Percentiles rank a stretch among this genome's conserved stretches.
These are phyloP conservation scores for Sparidentex hasta DNA, from an alignment of 2,797 vertebrate genomes.

Conservation along the genomic window DNA sequence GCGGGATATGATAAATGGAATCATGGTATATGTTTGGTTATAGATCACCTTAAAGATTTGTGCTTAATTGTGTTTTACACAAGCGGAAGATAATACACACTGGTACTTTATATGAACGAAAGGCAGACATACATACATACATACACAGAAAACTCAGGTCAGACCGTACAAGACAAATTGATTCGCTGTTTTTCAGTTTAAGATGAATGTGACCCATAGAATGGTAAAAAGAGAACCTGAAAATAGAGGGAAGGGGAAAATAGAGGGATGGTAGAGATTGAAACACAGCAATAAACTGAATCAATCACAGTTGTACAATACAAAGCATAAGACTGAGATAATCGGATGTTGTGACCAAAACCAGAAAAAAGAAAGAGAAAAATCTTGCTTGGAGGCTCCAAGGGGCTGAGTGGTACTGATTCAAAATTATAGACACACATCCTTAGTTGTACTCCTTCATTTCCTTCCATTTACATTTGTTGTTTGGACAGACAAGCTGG, in stretches of 20 bases:
- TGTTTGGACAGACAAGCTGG: background rate
- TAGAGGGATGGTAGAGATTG: background rate
- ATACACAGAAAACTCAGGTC: background rate
- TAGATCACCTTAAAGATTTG: conserved; percentile 1
- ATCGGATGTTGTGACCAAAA: background rate
- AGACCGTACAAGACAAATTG: background rate
- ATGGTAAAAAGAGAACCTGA: too few relatives aligned
- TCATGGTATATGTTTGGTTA: conserved; percentile 14
- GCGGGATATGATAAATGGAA: conserved; percentile 67
- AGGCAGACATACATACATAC: background rate
- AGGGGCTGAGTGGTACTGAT: background rate
- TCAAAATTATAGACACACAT: background rate
- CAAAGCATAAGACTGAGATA: background rate
- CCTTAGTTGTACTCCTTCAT: too few relatives aligned
- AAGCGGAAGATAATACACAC: background rate
- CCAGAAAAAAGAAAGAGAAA: background rate
- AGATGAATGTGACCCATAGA: background rate
- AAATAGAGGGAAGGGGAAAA: background rate
- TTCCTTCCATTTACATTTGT: background rate
- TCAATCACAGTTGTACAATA: background rate
- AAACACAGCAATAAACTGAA: background rate
- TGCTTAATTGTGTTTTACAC: background rate
- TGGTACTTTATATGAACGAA: background rate
- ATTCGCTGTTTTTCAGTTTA: background rate
- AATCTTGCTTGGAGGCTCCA: background rate